A percentile compares a stretch with the other conserved stretches of the same genome.
Conservation (phyloP, 2,113 vertebrate genomes). For the Zosterops lateralis region DNA sequence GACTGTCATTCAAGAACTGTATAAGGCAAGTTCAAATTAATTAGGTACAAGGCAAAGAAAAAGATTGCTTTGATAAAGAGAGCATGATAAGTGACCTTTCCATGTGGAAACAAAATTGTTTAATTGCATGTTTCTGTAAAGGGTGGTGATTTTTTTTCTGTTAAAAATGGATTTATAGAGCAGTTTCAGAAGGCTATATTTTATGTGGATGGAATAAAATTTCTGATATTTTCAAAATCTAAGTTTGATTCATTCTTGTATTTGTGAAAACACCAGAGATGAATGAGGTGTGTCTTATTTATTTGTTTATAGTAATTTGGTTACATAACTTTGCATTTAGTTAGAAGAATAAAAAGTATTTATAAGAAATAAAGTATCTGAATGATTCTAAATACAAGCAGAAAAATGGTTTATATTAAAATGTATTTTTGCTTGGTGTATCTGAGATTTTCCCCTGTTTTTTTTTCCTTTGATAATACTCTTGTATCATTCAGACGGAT, state of each 20-base stretch:
- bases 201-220: neutral
- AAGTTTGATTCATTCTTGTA: neutral
- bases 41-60: neutral
- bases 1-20: neutral
- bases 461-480: neutral
- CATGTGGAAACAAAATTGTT: neutral
- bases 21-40: slow-evolving; percentile 6
- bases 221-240: neutral
- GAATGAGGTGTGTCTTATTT: neutral
- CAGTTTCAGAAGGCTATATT: neutral
- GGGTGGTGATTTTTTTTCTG: neutral
- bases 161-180: neutral
- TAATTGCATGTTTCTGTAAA: slow-evolving; percentile 17
- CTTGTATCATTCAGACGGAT: neutral
- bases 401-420: neutral
- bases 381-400: neutral
- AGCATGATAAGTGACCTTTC: neutral
- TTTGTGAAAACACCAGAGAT: neutral
- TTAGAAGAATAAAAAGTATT: neutral
- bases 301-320: neutral
- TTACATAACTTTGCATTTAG: neutral
- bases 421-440: neutral
- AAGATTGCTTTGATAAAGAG: neutral
- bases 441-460: neutral
- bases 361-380: neutral